Base-by-base conservation (phyloP, 2,797 vertebrate genomes). In the Fringilla coelebs region DNA sequence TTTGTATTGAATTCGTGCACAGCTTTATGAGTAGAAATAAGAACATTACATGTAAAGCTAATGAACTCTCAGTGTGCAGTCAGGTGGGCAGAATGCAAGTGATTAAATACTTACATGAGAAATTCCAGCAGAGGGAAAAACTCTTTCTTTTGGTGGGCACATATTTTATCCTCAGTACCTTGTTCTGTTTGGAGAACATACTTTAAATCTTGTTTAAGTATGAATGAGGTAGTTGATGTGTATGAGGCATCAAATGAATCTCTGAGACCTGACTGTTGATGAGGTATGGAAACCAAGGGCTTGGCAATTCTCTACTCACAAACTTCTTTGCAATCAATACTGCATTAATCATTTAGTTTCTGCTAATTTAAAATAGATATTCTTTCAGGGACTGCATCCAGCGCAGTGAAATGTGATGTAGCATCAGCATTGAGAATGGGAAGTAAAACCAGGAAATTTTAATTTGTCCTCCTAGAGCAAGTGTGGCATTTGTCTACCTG, bases 311-410 rank as follows among this genome's bases (percentile, higher is more conserved):
- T 85, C 58, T 70, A 32, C 73, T 78, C 4, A 7, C 83, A 91
- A 58, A 70, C 28, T 55, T 85, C 76, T 60, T 57, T 52, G 62
- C 75, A 68, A 74, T 97, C 91, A 82, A 87, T 96, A 83, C 41
- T 83, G 36, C 83, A 88, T 94, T 94, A 96, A 95, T 96, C 46
- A 89, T 95, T 95, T 86, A 80, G 38, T 89, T 88, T 92, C 68
- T 91, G 48, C 41, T 85, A 91, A 60, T 91, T 89, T 85, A 73
- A 94, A 96, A 90, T 65, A 62, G 32, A 54, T 94, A 72, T 81
- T 80, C 28, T 87, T 80, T 93, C 70, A 91, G 28, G 16, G 45
- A 58, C 74, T 82, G 31, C 34, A 52, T 76, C 52, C 74, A 87
- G 26, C 48, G 31, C 24, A 63, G 40, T 43, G 54, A 72, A 88